Base-by-base conservation (phyloP, 37 sponge, comb jelly and placozoan genomes). In the Eunapius fragilis region DNA sequence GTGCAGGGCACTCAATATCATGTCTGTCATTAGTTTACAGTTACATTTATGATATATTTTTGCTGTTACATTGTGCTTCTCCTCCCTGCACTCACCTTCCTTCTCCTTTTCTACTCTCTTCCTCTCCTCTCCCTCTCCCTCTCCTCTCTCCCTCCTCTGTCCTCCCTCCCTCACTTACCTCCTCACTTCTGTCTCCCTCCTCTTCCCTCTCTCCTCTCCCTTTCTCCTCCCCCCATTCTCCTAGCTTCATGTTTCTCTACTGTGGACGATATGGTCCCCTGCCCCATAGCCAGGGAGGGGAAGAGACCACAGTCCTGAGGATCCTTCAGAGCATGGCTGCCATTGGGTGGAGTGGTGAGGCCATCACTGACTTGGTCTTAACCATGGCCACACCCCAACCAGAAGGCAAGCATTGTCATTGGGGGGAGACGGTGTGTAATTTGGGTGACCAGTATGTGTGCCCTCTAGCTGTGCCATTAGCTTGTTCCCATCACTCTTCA, bases 31-130 rank as follows among this genome's bases (percentile, higher is more conserved):
- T n/a, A n/a, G 33, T 75, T 30, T 75, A 31, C 12, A 35, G 33
- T 10, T 71, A 71, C 11, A 71, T 30, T 71, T 25, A 28, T 10
- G 11, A 71, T 30, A 71, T 9, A 45, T 45, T 45, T 45, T 45
- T 31, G 9, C 25, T 75, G 35, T 32, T 10, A 3, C 25, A 10
- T 7, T 5, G 10, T 33, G 32, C 76, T 34, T 36, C 11, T 11
- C 37, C 76, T 32, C 37, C 49, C 79, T 78, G 58, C n/a, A 7
- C 79, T 25, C 31, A 31, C 47, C 71, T 48, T 72, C 74, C 83
- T 25, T 22, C 17, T n/a, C n/a, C n/a, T n/a, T n/a, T n/a, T n/a
- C n/a, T n/a, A n/a, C n/a, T n/a, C n/a, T n/a, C n/a, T n/a, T n/a
- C n/a, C n/a, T n/a, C n/a, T n/a, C n/a, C n/a, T n/a, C n/a, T 72